Evolutionary conservation across 2,113 vertebrate genomes (phyloP), one percentile per base, ranked within the genome.

Genomic region (Anolis sagrei): DNA sequence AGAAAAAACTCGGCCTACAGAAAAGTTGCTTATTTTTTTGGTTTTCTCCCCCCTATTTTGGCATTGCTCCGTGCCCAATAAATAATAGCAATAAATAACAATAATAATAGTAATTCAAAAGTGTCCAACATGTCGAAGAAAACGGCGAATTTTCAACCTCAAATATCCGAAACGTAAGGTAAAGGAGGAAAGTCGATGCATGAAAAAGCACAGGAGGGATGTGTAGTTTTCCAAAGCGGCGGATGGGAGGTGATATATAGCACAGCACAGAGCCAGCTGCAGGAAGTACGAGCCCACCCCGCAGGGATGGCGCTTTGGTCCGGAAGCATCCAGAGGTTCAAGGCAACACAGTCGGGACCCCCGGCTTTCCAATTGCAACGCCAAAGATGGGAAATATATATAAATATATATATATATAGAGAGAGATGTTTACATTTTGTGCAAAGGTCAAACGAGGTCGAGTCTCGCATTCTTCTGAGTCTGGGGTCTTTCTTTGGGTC

Each of bases 141-240:
- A 44, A 44, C 39, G 39, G 39, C 39, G 5, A 44, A 4, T 44
- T 5, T 44, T 44, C 39, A 5, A 44, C 5, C 39, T 44, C 39
- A 44, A 44, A 44, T 44, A 44, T 44, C 39, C 39, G 39, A 44
- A 44, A 44, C 39, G 39, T 44, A 44, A 44, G 91, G 92, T 89
- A 90, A 91, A 75, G 85, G 80, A 29, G 29, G 27, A 29, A 7
- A 25, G 68, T 29, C 39, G 92, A 89, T 90, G 91, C 0, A 76
- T 48, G 82, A 68, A 25, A 6, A 1, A 92, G 88, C 86, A 34
- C 36, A 82, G 54, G 54, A 58, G 54, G 80, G n/a, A 21, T 27
- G 89, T 83, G 48, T 3, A 68, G 5, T 64, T 76, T 87, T 73
- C 76, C 93, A 76, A n/a, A 11, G 14, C 9, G 61, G 69, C 86